phyloP scores from a whole-genome alignment of 2,113 vertebrate species.

The Atherinomorus stipes region DNA sequence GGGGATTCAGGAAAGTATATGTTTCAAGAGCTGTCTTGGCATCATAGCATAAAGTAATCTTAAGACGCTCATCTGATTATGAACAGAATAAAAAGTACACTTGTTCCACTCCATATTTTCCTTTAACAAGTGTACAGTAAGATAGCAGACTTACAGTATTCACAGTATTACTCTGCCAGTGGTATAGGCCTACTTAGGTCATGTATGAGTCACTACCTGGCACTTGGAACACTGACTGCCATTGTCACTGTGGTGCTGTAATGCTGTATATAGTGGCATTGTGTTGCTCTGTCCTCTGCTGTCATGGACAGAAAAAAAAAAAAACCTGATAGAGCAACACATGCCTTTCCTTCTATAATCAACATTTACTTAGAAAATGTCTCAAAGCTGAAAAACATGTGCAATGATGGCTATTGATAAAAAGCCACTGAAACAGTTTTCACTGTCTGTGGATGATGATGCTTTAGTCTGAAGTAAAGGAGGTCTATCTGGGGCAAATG shows the following conservation, averaged over 20 bases:
- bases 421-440: not conserved
- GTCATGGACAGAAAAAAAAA: slow-evolving; percentile 41
- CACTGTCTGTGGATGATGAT: not conserved
- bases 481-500: slow-evolving; percentile 4
- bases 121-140: slow-evolving; percentile 23
- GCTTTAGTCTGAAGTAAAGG: not conserved
- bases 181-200: slow-evolving; percentile 75
- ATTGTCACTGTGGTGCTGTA: slow-evolving; percentile 77
- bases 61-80: slow-evolving; percentile 6
- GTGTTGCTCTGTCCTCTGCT: slow-evolving; percentile 62
- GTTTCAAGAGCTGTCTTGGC: not conserved
- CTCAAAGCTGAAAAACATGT: not conserved
- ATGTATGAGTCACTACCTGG: slow-evolving; percentile 84
- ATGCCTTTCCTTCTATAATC: slow-evolving; percentile 10
- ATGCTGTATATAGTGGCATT: slow-evolving; percentile 75
- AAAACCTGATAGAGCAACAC: slow-evolving; percentile 13
- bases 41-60: slow-evolving; percentile 1
- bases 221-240: slow-evolving; percentile 74
- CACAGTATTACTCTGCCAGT: slow-evolving; percentile 41
- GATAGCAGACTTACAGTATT: slow-evolving; percentile 47
- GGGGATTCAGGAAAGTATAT: not conserved
- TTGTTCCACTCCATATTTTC: slow-evolving; percentile 14
- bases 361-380: not conserved
- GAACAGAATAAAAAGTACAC: slow-evolving; percentile 17
- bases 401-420: not conserved